Base-by-base conservation (phyloP, 2,113 vertebrate genomes). In the Romanogobio albipinnatus region DNA sequence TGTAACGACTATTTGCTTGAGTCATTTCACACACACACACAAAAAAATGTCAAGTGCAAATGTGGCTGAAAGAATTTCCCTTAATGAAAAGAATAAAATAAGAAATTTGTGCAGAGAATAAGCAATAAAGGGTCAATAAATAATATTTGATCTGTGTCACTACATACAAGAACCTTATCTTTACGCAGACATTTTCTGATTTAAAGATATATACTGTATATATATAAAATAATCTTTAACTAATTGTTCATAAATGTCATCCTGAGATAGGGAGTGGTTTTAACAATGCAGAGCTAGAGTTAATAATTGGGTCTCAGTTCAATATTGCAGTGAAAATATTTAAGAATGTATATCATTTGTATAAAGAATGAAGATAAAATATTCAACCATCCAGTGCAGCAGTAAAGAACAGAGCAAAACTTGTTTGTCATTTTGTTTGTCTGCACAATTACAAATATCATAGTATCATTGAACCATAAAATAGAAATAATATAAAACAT, bases 191-290 rank as follows among this genome's bases (percentile, higher is more conserved):
- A 89, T 84, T 13, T 36, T 33, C 15, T 1, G 29, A 78, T 58
- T 59, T 59, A 43, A 75, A 24, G 13, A 51, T 51, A 47, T 47
- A 10, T 13, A 4, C 7, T 66, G 6, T 29, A 64, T 64, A 66
- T 17, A 15, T 19, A 33, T 2, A 36, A 49, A 88, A 89, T 81
- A 88, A 84, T 88, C 84, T 92, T 82, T 85, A 71, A 71, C 66
- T 71, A 82, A 90, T 61, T 45, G 56, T 33, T 53, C 26, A 81
- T 51, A 51, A 75, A 87, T 90, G 92, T 93, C 88, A 94, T 95
- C 94, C 94, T 95, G 95, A 96, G 94, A 93, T 93, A 91, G 87
- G 92, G 58, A 24, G 74, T 82, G 75, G 75, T 58, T 58, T 33
- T 39, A 45, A 77, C 53, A 10, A n/a, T 58, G 5, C 26, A 24